Percentiles rank a stretch among this genome's conserved stretches.
phyloP scores from a whole-genome alignment of 2,113 vertebrate genomes.

The Fregata magnificens region DNA sequence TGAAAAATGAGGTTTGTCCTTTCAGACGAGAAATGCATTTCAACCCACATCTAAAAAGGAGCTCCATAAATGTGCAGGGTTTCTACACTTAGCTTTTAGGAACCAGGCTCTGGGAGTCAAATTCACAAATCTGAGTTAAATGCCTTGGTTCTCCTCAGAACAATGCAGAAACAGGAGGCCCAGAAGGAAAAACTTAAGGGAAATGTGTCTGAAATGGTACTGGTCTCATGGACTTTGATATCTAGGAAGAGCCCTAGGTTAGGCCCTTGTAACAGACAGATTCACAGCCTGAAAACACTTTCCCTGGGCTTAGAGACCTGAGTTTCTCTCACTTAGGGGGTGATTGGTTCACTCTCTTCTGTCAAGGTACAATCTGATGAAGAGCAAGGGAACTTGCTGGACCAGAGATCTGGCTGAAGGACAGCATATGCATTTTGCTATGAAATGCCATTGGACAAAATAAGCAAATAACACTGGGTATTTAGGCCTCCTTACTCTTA shows the following conservation, averaged over 20 bases:
- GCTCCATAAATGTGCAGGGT: not conserved
- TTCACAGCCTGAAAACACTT: not conserved
- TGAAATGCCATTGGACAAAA: not conserved
- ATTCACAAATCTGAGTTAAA: not conserved
- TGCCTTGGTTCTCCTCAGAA: not conserved
- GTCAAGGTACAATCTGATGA: not conserved
- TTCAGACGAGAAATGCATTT: not conserved
- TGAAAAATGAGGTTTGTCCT: not conserved
- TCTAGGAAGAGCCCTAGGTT: not conserved
- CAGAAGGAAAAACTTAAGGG: not conserved
- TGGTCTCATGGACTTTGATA: not conserved
- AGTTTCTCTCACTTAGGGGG: not conserved
- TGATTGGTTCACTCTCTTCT: not conserved
- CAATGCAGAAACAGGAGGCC: not conserved
- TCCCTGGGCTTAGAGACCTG: not conserved
- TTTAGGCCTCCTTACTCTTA: not conserved
- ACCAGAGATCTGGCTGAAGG: not conserved
- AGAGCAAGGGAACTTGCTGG: not conserved
- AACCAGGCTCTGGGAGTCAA: not conserved
- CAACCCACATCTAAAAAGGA: not conserved
- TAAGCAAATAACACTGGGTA: not conserved
- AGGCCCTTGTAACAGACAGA: not conserved
- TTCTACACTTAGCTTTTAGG: not conserved
- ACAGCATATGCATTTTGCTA: not conserved
- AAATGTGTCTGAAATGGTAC: not conserved